Conservation (phyloP, 2,888 invertebrate genomes). For the Ametastegia equiseti region DNA sequence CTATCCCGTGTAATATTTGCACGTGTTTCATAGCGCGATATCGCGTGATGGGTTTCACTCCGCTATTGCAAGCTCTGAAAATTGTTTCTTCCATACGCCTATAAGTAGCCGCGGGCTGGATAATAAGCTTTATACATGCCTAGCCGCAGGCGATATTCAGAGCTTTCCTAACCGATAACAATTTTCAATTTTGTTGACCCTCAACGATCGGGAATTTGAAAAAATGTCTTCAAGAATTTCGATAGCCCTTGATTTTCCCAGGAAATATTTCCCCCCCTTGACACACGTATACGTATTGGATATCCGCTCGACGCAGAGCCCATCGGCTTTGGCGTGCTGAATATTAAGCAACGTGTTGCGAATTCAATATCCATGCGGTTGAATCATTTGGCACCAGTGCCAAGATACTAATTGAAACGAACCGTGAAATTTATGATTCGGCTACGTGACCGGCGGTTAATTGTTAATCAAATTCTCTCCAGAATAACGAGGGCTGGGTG, state of each 20-base stretch:
- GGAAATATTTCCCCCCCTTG: too few species aligned
- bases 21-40: conserved; percentile 33
- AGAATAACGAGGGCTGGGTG: not conserved
- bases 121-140: too few species aligned
- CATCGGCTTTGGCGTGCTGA: not conserved
- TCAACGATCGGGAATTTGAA: too few species aligned
- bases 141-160: too few species aligned
- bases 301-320: not conserved
- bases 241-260: too few species aligned
- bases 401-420: conserved; percentile 49
- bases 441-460: conserved; percentile 32
- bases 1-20: conserved; percentile 44
- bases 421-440: conserved; percentile 27
- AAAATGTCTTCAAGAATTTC: too few species aligned
- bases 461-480: conserved; percentile 21
- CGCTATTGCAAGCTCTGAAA: not conserved
- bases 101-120: too few species aligned
- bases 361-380: conserved; percentile 23
- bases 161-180: too few species aligned
- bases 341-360: conserved; percentile 21
- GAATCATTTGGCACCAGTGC: conserved; percentile 54
- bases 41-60: conserved; percentile 38
- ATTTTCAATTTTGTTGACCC: too few species aligned
- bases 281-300: not conserved
- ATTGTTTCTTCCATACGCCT: not conserved